These are phyloP conservation scores for Anabas testudineus DNA, from an alignment of 2,797 vertebrate genomes.

Conservation along the genomic window DNA sequence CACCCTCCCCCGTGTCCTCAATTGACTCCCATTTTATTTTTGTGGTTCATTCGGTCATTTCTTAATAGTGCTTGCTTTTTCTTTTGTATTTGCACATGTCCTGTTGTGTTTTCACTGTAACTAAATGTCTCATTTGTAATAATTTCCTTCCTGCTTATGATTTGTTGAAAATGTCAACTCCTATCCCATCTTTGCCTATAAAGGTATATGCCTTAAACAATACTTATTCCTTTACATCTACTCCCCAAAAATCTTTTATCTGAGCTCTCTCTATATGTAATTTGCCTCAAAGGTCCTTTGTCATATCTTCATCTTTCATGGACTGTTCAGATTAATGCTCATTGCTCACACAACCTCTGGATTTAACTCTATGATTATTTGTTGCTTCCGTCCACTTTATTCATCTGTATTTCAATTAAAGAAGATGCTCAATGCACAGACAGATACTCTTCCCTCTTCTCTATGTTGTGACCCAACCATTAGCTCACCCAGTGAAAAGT, in stretches of 20 bases:
- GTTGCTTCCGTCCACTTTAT: not conserved
- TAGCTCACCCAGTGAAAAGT: constrained; percentile 14
- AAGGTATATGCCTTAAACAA: constrained; percentile 16
- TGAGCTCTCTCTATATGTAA: constrained; percentile 68
- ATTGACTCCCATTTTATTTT: constrained; percentile 11
- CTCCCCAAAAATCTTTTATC: constrained; percentile 61
- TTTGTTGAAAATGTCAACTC: constrained; percentile 44
- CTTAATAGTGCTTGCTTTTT: constrained; percentile 6
- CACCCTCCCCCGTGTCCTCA: constrained; percentile 14
- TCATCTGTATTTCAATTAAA: constrained; percentile 20
- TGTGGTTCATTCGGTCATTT: constrained; percentile 19
- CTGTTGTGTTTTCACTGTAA: constrained; percentile 38
- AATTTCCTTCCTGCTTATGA: constrained; percentile 37
- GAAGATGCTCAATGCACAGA: constrained; percentile 11
- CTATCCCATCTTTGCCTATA: constrained; percentile 31
- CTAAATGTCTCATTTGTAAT: constrained; percentile 29
- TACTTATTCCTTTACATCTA: constrained; percentile 27
- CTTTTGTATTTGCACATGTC: not conserved
- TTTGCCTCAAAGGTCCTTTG: constrained; percentile 29
- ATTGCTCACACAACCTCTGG: constrained; percentile 11
- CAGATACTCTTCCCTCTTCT: constrained; percentile 16
- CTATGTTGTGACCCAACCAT: constrained; percentile 26
- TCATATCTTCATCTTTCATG: constrained; percentile 26
- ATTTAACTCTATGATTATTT: constrained; percentile 28
- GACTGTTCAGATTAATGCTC: constrained; percentile 19